Conservation (phyloP, 2,888 invertebrate genomes). For the Drosophila subsilvestris region DNA sequence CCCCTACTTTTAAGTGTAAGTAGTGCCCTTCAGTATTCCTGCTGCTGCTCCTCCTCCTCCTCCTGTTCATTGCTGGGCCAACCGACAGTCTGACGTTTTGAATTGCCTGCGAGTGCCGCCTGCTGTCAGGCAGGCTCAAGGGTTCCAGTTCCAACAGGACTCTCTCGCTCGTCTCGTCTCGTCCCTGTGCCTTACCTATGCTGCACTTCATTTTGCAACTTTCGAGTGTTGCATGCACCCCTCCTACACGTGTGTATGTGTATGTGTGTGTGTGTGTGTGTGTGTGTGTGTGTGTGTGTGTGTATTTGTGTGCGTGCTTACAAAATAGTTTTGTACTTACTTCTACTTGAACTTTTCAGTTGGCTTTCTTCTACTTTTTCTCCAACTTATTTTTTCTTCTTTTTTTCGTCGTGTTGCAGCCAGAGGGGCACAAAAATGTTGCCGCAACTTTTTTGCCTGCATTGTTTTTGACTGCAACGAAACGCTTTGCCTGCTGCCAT, state of each 20-base stretch:
- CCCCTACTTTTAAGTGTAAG: background rate
- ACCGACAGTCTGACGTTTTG: constrained; percentile 60
- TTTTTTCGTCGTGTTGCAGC: constrained; percentile 6
- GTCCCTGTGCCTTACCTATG: constrained; percentile 64
- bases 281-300: constrained; percentile 47
- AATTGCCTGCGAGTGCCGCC: constrained; percentile 61
- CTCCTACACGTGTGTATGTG: constrained; percentile 2
- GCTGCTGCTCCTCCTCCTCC: background rate
- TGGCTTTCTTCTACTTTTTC: constrained; percentile 59
- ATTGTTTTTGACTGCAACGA: constrained; percentile 73
- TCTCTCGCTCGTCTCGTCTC: constrained; percentile 32
- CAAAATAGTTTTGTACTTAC: constrained; percentile 74
- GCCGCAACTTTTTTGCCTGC: constrained; percentile 70
- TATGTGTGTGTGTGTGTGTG: constrained; percentile 31
- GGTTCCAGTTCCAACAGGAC: constrained; percentile 44
- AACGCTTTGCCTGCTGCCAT: constrained; percentile 7
- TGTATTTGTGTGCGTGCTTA: constrained; percentile 56
- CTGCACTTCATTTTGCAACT: constrained; percentile 70
- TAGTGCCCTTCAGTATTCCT: background rate
- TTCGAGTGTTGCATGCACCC: constrained; percentile 54
- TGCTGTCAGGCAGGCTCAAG: constrained; percentile 60
- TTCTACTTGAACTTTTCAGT: constrained; percentile 71
- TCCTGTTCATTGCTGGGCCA: background rate
- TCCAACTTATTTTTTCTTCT: constrained; percentile 35
- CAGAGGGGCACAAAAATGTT: constrained; percentile 55